Conservation (phyloP, 2,797 vertebrate species). For the Chrosomus eos region DNA sequence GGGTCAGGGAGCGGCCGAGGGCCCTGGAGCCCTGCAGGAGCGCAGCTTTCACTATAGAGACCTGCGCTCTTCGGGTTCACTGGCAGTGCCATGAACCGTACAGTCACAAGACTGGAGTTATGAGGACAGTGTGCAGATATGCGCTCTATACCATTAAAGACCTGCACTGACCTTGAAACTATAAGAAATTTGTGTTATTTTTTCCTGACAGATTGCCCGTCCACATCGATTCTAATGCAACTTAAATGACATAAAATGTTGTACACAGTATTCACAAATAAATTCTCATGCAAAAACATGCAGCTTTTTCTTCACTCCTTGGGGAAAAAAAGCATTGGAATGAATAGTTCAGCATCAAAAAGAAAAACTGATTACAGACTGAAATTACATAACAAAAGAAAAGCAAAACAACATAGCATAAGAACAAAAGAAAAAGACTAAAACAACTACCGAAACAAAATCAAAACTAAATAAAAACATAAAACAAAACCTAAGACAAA, state of each 20-base stretch:
- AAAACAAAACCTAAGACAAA: neutral
- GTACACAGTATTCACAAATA: neutral
- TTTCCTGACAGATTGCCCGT: neutral
- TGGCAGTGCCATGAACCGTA: neutral
- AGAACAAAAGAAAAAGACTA: neutral
- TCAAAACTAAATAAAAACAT: neutral
- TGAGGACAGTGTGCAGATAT: neutral
- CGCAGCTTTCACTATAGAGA: conserved; percentile 5
- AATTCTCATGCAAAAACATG: neutral
- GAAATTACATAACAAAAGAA: neutral
- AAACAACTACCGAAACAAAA: neutral
- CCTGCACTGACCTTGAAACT: neutral
- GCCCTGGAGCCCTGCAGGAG: neutral
- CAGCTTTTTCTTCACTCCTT: neutral
- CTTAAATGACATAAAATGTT: neutral
- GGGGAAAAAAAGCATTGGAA: neutral
- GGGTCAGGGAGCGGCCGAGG: conserved; percentile 27
- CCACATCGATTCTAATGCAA: neutral
- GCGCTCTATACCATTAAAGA: neutral
- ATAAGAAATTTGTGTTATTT: neutral
- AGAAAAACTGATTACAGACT: neutral
- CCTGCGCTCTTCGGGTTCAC: conserved; percentile 11
- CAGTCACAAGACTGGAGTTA: conserved; percentile 19
- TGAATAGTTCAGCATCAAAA: neutral
- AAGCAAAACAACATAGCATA: neutral